These are phyloP conservation scores for Poecilobothrus nobilitatus DNA, from an alignment of 2,888 invertebrate genomes.

Conservation along the genomic window DNA sequence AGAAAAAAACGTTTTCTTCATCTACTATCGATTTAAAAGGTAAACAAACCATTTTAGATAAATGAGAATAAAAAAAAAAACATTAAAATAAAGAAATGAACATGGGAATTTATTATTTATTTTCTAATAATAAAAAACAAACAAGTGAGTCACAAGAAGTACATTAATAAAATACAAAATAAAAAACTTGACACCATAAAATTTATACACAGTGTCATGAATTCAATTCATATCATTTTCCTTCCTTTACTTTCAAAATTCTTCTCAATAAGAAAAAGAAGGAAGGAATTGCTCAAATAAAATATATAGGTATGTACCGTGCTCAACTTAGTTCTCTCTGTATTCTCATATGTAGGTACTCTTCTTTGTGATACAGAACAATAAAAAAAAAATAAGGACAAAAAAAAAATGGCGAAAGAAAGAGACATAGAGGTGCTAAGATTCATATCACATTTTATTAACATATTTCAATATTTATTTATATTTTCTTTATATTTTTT, in stretches of 20 bases:
- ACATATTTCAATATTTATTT: slow-evolving; percentile 5
- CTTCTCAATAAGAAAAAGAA: not conserved
- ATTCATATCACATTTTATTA: slow-evolving; percentile 4
- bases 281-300: not conserved
- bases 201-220: not conserved
- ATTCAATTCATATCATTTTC: not conserved
- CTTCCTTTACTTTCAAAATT: not conserved
- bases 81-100: not conserved
- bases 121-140: not conserved
- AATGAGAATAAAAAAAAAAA: not conserved
- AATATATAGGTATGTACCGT: not conserved
- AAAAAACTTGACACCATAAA: not conserved
- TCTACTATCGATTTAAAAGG: not conserved
- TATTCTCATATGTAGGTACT: no score
- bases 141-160: not conserved
- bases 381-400: no score
- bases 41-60: not conserved
- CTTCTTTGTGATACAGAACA: no score
- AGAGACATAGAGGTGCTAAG: not conserved
- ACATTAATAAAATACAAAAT: no score
- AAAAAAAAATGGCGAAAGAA: not conserved
- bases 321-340: no score
- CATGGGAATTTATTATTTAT: not conserved
- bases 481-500: no score
- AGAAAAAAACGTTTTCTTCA: no score